Evolutionary conservation across 2,113 vertebrate species (phyloP).

Genomic region (Thamnaconus septentrionalis): DNA sequence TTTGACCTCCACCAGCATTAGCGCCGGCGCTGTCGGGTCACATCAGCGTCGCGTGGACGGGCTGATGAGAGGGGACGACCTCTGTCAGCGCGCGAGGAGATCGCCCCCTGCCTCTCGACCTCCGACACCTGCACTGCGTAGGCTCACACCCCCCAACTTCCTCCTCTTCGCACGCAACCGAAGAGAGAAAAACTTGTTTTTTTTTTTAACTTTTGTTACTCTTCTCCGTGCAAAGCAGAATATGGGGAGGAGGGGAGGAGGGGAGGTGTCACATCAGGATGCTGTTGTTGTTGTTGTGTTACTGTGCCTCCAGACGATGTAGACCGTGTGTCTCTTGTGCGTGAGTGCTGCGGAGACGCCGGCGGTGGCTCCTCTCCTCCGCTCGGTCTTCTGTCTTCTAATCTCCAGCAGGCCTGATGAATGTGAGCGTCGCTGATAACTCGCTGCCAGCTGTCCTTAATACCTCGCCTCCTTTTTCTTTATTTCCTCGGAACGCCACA

Average conservation of each 20-base stretch:
- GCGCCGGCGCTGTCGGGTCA: conserved; percentile 26
- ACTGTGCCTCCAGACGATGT: too few relatives aligned
- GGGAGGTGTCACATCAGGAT: too few relatives aligned
- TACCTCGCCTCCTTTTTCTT: conserved; percentile 7
- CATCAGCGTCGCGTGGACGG: conserved; percentile 19
- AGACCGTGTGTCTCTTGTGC: too few relatives aligned
- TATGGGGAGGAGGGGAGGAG: conserved; percentile 24
- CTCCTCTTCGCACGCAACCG: conserved; percentile 2
- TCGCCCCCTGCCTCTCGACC: conserved; percentile 34
- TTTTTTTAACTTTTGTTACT: conserved; percentile 1
- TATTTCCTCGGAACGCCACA: conserved; percentile 27
- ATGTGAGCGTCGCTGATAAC: conserved; percentile 63
- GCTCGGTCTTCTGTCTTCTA: conserved; percentile 38
- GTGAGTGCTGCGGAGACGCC: too few relatives aligned
- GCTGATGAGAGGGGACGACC: conserved; percentile 22
- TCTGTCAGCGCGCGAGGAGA: conserved; percentile 38
- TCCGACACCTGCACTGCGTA: background rate
- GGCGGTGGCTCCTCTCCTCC: too few relatives aligned
- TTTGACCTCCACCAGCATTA: conserved; percentile 6
- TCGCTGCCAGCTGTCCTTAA: conserved; percentile 66
- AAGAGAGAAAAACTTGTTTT: background rate
- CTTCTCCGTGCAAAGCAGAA: conserved; percentile 35
- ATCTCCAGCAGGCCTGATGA: conserved; percentile 60
- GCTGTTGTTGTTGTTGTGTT: too few relatives aligned
- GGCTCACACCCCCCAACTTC: background rate